Conservation (phyloP, 2,888 invertebrate species). For the Ernsta delagoae region DNA sequence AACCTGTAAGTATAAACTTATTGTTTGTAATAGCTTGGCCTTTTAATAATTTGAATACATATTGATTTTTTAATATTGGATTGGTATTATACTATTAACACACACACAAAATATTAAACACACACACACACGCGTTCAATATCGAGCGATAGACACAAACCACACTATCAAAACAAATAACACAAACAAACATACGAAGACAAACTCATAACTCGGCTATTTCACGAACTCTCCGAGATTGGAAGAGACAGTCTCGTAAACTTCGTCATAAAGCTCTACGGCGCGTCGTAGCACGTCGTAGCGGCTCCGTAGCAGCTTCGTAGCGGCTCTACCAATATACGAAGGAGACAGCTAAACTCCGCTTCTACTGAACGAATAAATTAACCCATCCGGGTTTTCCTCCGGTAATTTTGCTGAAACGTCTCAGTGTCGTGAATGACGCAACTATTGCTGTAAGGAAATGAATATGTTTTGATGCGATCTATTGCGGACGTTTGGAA, state of each 20-base stretch:
- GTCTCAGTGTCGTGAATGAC: conserved; percentile 15
- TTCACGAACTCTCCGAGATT: conserved; percentile 37
- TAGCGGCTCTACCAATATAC: conserved; percentile 20
- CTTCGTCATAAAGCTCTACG: conserved; percentile 41
- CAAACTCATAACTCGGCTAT: conserved; percentile 10
- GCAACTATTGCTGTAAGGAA: conserved; percentile 13
- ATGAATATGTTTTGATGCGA: conserved; percentile 9
- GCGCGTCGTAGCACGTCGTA: conserved; percentile 34
- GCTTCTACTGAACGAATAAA: conserved; percentile 19
- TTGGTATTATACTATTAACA: no score
- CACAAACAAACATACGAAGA: conserved; percentile 6
- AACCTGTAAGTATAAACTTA: no score
- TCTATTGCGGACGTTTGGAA: background rate
- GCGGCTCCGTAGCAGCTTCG: conserved; percentile 9
- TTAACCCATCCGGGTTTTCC: conserved; percentile 29
- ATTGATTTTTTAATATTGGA: no score
- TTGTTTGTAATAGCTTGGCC: no score
- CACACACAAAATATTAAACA: no score
- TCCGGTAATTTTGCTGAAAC: conserved; percentile 30
- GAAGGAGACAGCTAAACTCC: background rate
- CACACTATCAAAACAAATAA: conserved; percentile 6
- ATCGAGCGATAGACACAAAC: background rate
- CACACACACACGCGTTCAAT: background rate
- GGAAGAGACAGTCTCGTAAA: conserved; percentile 40
- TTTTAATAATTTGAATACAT: no score